Evolutionary conservation across 2,797 vertebrate species (phyloP).

Genomic region (Tinamus major): DNA sequence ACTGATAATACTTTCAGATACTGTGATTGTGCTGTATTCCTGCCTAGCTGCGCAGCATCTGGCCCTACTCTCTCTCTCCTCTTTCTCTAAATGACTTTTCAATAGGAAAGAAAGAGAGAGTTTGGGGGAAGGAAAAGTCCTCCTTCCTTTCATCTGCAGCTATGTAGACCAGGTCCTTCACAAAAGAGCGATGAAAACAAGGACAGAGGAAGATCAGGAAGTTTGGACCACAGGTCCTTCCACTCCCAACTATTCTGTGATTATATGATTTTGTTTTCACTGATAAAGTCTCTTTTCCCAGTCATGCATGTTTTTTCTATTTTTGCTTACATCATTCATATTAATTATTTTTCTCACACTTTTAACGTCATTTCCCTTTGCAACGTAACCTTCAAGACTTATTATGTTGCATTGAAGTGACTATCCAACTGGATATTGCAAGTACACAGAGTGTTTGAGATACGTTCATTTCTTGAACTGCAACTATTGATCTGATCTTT

Average conservation of each 20-base stretch:
- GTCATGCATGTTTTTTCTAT: not conserved
- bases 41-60: not conserved
- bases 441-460: not conserved
- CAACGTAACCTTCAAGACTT: not conserved
- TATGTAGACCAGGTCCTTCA: not conserved
- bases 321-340: not conserved
- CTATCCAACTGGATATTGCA: not conserved
- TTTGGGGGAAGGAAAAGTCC: not conserved
- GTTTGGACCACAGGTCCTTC: not conserved
- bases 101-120: not conserved
- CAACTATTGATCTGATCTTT: not conserved
- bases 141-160: not conserved
- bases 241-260: not conserved
- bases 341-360: not conserved
- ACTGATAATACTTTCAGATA: not conserved
- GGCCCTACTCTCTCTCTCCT: rapidly evolving
- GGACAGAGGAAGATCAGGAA: not conserved
- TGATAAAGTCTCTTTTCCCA: not conserved
- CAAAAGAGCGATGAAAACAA: not conserved
- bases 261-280: not conserved
- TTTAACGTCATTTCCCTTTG: not conserved
- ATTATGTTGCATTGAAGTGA: not conserved
- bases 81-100: not conserved
- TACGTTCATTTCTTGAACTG: not conserved
- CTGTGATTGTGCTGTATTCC: not conserved